Conservation (phyloP, 2,113 vertebrate genomes). For the Riparia riparia region DNA sequence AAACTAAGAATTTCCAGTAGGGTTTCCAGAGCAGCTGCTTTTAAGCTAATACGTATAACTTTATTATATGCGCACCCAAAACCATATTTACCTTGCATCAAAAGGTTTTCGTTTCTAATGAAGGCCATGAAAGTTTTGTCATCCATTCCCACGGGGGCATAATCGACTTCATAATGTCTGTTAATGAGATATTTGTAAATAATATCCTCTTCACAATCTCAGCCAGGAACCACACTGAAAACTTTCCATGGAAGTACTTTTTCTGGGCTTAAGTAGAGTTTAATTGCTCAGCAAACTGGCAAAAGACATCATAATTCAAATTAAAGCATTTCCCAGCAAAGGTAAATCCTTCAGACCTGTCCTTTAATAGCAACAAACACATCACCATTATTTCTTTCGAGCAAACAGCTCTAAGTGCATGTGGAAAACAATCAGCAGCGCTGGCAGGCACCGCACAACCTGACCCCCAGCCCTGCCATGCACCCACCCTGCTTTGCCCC, state of each 20-base stretch:
- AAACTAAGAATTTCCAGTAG: conserved; percentile 66
- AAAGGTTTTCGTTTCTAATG: not conserved
- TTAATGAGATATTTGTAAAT: conserved; percentile 27
- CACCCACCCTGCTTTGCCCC: not conserved
- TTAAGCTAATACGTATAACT: conserved; percentile 25
- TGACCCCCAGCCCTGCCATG: not conserved
- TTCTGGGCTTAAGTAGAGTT: conserved; percentile 40
- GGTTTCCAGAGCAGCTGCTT: conserved; percentile 54
- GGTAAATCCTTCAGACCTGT: not conserved
- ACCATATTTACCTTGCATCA: not conserved
- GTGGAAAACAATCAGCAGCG: not conserved
- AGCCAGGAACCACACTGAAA: not conserved
- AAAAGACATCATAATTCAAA: conserved; percentile 55
- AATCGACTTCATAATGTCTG: not conserved
- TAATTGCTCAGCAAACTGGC: conserved; percentile 59
- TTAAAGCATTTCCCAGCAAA: conserved; percentile 51
- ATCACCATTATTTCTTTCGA: conserved; percentile 25
- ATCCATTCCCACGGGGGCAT: not conserved
- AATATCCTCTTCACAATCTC: not conserved
- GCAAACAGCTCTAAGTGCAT: conserved; percentile 10
- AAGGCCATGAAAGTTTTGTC: not conserved
- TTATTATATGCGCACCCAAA: not conserved
- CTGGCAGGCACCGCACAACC: not conserved
- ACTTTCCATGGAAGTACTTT: conserved; percentile 11
- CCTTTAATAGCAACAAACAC: not conserved